Evolutionary conservation across 2,797 vertebrate species (phyloP), one percentile per base, ranked within the genome.

Genomic region (Mionectes olivaceus): DNA sequence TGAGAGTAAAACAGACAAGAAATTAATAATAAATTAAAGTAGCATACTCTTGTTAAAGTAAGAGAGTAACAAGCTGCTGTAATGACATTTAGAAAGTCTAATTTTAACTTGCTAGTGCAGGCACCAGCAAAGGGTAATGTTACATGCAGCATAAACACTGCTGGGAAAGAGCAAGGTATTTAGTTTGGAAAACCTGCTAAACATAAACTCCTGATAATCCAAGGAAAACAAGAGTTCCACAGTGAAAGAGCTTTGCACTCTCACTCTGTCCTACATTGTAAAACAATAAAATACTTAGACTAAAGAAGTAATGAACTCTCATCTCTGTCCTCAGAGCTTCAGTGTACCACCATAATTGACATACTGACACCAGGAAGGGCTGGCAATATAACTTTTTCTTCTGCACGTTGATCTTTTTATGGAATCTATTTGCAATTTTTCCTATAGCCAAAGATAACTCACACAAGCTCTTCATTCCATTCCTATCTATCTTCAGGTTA

Each of bases 51-150:
- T 92, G 39, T 57, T 95, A 63, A 93, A 90, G 44, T 33, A 73
- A 59, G 73, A 77, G n/a, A 65, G 53, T 64, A 93, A 64, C 69
- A 74, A 90, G 61, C 75, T 86, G 65, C 37, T 86, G 80, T 81
- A 74, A 53, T 96, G 94, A 96, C 93, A 97, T 96, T 96, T 95
- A 91, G 85, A 59, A 87, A 84, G 77, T 91, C 96, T 96, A 96
- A 96, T 96, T 97, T 96, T 97, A 97, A 93, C 92, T 77, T 89
- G 67, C 23, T 67, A 43, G 52, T 33, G 59, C 91, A 57, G 2
- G 16, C 46, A 74, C 30, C 56, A 85, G 77, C 65, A 63, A 73
- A 79, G 90, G 61, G n/a, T 96, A 95, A 70, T 81, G 70, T 96
- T 96, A 97, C 93, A 91, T 12, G 64, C 28, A 90, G 59, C 65